Base-by-base conservation (phyloP, 2,797 vertebrate genomes). In the Mus minutoides region DNA sequence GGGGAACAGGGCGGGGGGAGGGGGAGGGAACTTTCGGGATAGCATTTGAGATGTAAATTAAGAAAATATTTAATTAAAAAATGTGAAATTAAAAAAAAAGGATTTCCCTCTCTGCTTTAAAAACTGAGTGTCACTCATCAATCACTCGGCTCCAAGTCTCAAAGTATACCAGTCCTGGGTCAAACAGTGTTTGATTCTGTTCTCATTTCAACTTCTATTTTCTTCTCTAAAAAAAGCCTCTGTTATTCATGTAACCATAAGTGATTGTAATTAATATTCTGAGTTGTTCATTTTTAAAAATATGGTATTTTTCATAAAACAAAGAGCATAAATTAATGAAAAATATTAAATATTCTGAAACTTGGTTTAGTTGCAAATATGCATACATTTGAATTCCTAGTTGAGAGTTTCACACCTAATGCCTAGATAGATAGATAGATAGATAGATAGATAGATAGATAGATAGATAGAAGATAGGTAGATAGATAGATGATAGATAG, bases 41-140 rank as follows among this genome's bases (percentile, higher is more conserved):
- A n/a, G n/a, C n/a, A n/a, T n/a, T n/a, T n/a, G n/a, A n/a, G n/a
- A n/a, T n/a, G n/a, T n/a, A n/a, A n/a, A n/a, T n/a, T n/a, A n/a
- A n/a, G n/a, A n/a, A n/a, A n/a, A n/a, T n/a, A n/a, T n/a, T n/a
- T n/a, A n/a, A n/a, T n/a, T n/a, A n/a, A n/a, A n/a, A n/a, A n/a
- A n/a, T n/a, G n/a, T n/a, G n/a, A n/a, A n/a, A n/a, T n/a, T n/a
- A n/a, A n/a, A n/a, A n/a, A n/a, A n/a, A n/a, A n/a, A n/a, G n/a
- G 26, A 88, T 52, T 92, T 88, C 76, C 71, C 31, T 84, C 75
- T 26, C n/a, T 91, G 64, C n/a, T 93, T 96, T 92, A 94, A 78
- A 95, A 95, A 79, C 56, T 92, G 69, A 88, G 24, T 90, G 80
- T 64, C 40, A 94, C 89, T 58, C 43, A 93, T 89, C 58, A 87